Base-by-base conservation (phyloP, 1,140 invertebrate genomes). In the Cepaea nemoralis region DNA sequence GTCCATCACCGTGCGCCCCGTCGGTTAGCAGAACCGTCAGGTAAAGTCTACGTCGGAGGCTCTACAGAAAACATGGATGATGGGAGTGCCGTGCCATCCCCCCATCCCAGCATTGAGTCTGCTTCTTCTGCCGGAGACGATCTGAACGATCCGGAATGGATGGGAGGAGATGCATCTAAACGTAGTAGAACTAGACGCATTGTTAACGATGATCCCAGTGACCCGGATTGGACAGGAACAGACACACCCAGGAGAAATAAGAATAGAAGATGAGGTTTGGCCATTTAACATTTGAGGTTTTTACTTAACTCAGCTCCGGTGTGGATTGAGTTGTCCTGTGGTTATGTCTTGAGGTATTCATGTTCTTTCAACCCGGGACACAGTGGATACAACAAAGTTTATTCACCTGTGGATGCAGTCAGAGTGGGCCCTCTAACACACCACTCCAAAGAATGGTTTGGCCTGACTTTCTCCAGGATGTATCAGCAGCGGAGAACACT, bases 151-250 rank as follows among this genome's bases (percentile, higher is more conserved):
- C 80, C 81, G 0, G 83, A 84, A n/a, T 82, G 81, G 80, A 27
- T 79, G 6, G 82, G 94, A 39, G 93, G 93, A 33, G 93, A 93
- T 63, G 16, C 22, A 35, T 35, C 69, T 24, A 83, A 69, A n/a
- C 39, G 63, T n/a, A 45, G 77, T 45, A 63, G 63, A 14, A 39
- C 33, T 22, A 69, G 75, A 66, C 48, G 55, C 5, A 63, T 66
- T 66, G 19, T 45, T 22, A 94, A 93, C 6, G 95, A 96, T 86
- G 95, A 96, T 91, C 95, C 95, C 1, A 95, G 95, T 89, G 95
- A 96, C 91, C 94, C 94, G 3, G 95, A 96, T 88, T 96, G 95
- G 95, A 90, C 85, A 35, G 83, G 80, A 3, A 50, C 45, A 14
- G 71, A 82, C 24, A 66, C 50, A 1, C 73, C 73, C 24, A 77